Evolutionary conservation across 2,797 vertebrate species (phyloP).

Genomic region (Tokudaia tokunoshimensis): DNA sequence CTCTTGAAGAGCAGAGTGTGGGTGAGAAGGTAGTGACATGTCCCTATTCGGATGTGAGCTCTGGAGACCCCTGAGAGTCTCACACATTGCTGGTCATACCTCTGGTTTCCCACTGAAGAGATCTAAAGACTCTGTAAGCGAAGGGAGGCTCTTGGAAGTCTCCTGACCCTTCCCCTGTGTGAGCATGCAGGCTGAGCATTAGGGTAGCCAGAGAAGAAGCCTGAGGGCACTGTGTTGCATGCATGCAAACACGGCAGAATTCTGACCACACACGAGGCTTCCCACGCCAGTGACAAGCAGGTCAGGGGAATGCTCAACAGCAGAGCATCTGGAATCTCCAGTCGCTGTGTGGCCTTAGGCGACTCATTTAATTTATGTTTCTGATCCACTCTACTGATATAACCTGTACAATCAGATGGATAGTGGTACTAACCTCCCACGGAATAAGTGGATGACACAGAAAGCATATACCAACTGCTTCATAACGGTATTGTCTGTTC

Average conservation of each 20-base stretch:
- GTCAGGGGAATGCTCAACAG: background rate
- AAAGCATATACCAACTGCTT: background rate
- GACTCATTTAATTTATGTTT: background rate
- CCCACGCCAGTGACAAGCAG: background rate
- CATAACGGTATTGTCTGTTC: background rate
- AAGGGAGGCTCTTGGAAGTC: background rate
- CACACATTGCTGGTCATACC: background rate
- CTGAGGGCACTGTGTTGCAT: background rate
- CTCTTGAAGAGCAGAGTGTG: background rate
- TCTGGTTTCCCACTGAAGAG: background rate
- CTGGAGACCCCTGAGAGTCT: background rate
- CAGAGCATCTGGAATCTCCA: background rate
- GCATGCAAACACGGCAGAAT: background rate
- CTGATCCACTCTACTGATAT: background rate
- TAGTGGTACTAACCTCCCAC: background rate
- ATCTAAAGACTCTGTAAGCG: background rate
- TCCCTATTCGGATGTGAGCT: background rate
- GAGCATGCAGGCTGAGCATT: background rate
- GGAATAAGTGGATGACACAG: background rate
- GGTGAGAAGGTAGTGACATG: background rate
- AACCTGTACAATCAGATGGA: background rate
- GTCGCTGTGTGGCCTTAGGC: background rate
- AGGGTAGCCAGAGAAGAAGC: background rate
- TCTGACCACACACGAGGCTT: background rate
- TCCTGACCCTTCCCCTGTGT: background rate